Evolutionary conservation across 2,113 vertebrate species (phyloP), one percentile per base, ranked within the genome.

Genomic region (Rhagologus leucostigma): DNA sequence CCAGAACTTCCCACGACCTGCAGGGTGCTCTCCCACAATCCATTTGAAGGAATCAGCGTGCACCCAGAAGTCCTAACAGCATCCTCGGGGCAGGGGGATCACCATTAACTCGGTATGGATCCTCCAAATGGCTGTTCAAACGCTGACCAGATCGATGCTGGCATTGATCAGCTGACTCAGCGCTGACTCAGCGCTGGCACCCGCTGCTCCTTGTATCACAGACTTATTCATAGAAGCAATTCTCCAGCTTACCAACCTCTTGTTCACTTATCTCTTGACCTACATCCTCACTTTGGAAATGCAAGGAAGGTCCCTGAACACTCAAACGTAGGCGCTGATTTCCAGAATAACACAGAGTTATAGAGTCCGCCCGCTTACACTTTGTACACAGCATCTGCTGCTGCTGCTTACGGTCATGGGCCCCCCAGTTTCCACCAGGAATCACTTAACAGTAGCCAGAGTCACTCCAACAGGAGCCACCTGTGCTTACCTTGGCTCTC

Each of bases 401-500:
- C 46, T 56, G 56, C 17, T 79, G 20, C 39, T 49, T 27, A 49
- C 1, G 21, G n/a, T 5, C 52, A 26, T 4, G 39, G 20, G 37
- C 64, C 75, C 46, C 85, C 53, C 73, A 53, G 37, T 24, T 83
- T 69, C 63, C 67, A 84, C 29, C 23, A 50, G 70, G 33, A 37
- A 82, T 6, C 52, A 23, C 12, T 24, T 9, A 15, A 2, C 9
- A 75, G 33, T 15, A 55, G 35, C 0, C 19, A 70, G 21, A 55
- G 42, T 7, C 9, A 1, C 16, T 67, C 24, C 35, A 49, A 35
- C 17, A 56, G n/a, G 37, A 64, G 30, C 16, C 2, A 4, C 13
- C 35, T 53, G 42, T 37, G 75, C 98, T 97, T 97, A 99, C 99
- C 99, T 99, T 99, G 26, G 99, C 99, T 91, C 98, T 98, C 13